Base-by-base conservation (phyloP, 2,888 invertebrate genomes). In the Drosophila meridionalis region DNA sequence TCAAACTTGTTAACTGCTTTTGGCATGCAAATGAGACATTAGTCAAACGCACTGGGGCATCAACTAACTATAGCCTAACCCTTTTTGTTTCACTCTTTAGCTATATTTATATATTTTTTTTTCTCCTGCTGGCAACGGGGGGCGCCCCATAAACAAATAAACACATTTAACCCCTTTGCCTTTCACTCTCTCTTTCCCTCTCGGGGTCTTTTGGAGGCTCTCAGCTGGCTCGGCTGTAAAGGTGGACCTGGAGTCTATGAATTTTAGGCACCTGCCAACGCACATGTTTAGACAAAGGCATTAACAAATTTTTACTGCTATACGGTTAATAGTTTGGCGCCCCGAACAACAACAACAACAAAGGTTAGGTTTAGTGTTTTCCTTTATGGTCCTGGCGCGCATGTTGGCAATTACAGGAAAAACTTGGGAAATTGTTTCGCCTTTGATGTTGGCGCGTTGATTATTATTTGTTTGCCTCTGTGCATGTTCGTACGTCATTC, bases 291-390 rank as follows among this genome's bases (percentile, higher is more conserved):
- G 83, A 88, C 84, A 82, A 85, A 82, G 80, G 77, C 86, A 91
- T 90, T 90, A 91, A 91, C 91, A 91, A 90, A 87, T 90, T 89
- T 91, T 91, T 90, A 90, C 83, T 82, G 83, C 89, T 81, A 76
- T 83, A 77, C 76, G 69, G 74, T 90, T 85, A 87, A 90, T 90
- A 74, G 90, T 87, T 82, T 90, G 87, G 88, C 85, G 90, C 89
- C 87, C 69, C 48, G 60, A 38, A 34, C 34, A 34, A 26, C 48
- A 48, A 30, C 48, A 48, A 30, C 48, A 34, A 20, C 12, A 12
- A 42, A n/a, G 47, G 38, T 30, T 57, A 40, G 50, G 42, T 28
- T 73, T 73, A 30, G 30, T 28, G 69, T 30, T 70, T 50, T 34
- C 59, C 61, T 73, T 83, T 74, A 76, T 82, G 65, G 69, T 71